Base-by-base conservation (phyloP, 2,113 vertebrate genomes). In the Platycercus adscitus region DNA sequence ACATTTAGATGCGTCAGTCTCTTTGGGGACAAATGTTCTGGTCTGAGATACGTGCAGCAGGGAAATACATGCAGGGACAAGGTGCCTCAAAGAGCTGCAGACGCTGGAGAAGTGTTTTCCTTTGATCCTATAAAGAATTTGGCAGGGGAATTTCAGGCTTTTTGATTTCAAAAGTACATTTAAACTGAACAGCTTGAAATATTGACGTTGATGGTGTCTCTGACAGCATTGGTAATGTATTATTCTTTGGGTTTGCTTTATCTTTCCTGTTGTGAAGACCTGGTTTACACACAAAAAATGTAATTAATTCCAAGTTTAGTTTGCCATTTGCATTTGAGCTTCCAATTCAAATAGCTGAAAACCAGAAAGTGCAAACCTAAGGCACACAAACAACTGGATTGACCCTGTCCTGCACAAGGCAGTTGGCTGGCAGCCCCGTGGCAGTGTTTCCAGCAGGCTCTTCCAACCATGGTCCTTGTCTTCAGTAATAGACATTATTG, bases 41-140 rank as follows among this genome's bases (percentile, higher is more conserved):
- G 44, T 81, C 90, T 56, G 85, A 86, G 87, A 60, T 75, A 31
- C 1, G 14, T 41, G 88, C 3, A 6, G 86, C n/a, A 1, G 69
- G 88, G 85, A 85, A 81, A 85, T 10, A 68, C 44, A 7, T 12
- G 33, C 49, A n/a, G 87, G 56, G 90, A 68, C 78, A 56, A 64
- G 53, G 81, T 2, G 1, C 78, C 78, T 93, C 63, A 31, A 47
- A 91, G 88, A 86, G 50, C 3, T 90, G 68, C 86, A 80, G 76
- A n/a, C 0, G 0, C 75, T 56, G 75, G 66, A 55, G 17, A 90
- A 85, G 56, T 31, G 66, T 88, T 93, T 89, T 85, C 41, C 90
- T 94, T 96, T 91, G 82, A 94, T 94, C 71, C 85, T 88, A 2
- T 81, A 55, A 85, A 89, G 78, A 52, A 56, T 88, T 82, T 90